Base-by-base conservation (phyloP, 2,113 vertebrate genomes). In the Caloenas nicobarica region DNA sequence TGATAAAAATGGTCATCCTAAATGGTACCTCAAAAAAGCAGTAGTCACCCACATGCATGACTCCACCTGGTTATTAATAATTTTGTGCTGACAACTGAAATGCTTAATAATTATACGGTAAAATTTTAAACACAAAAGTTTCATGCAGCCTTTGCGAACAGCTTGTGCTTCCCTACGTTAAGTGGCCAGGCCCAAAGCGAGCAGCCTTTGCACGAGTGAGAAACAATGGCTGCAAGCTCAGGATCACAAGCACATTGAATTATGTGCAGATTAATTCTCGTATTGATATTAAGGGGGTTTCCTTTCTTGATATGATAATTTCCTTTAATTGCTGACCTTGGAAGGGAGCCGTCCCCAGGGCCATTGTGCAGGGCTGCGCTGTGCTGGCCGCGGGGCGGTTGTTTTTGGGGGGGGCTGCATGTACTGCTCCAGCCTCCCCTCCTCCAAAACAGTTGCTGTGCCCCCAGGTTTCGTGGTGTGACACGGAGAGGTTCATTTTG, bases 271-370 rank as follows among this genome's bases (percentile, higher is more conserved):
- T 82, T 89, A 85, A 85, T 95, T 71, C 69, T 84, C 4, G 0
- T 73, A 81, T 74, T 93, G 94, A 86, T 88, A 83, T 83, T 81
- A 76, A 76, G 88, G 94, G 69, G 72, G 88, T 94, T 95, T 96
- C 89, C 95, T 92, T 71, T 93, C 86, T 46, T 26, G 69, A 93
- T 68, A 91, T 4, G 91, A 93, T 96, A 54, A 70, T 95, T 96
- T 97, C 95, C 95, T 95, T 31, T 65, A 90, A 46, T 64, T 90
- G 88, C 95, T 86, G 94, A 15, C 56, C 80, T 94, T 95, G 95
- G 91, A 96, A 54, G 29, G 78, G 46, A 93, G 86, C 94, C 80
- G 13, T 50, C 58, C 69, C 57, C 73, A 2, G 31, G 29, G 76
- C 58, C 89, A 23, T 1, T 77, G 71, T n/a, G 62, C 87, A n/a